These are phyloP conservation scores for Scaptodrosophila lebanonensis DNA, from an alignment of 1,140 invertebrate species.

Conservation along the genomic window DNA sequence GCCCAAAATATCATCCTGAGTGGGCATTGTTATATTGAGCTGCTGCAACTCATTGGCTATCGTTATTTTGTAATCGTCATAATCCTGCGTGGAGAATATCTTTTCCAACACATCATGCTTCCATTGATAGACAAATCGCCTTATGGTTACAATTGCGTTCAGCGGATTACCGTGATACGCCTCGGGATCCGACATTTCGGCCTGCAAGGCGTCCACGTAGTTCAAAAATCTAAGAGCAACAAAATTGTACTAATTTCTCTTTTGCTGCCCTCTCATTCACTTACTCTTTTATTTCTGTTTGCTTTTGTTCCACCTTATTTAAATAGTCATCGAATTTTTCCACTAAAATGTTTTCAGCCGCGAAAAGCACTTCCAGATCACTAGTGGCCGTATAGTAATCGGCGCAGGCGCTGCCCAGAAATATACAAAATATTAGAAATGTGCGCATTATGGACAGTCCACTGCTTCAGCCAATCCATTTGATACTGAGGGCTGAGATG, in stretches of 20 bases:
- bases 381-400: constrained; percentile 38
- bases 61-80: constrained; percentile 76
- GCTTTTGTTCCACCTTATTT: constrained; percentile 13
- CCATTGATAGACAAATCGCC: constrained; percentile 93
- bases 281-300: constrained; percentile 32
- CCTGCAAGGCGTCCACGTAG: constrained; percentile 24
- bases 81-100: constrained; percentile 9
- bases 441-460: constrained; percentile 29
- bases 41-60: constrained; percentile 81
- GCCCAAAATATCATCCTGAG: constrained; percentile 91
- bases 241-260: neutral
- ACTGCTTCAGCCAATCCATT: constrained; percentile 4
- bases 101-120: constrained; percentile 82
- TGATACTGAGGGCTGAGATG: constrained; percentile 13
- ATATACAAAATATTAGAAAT: neutral
- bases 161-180: constrained; percentile 53
- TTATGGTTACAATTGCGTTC: constrained; percentile 82
- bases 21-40: constrained; percentile 80
- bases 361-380: constrained; percentile 20
- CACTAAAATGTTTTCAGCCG: constrained; percentile 29
- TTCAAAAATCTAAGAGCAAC: constrained; percentile 27
- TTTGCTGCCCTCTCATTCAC: neutral
- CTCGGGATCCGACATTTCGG: constrained; percentile 1
- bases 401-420: neutral
- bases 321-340: constrained; percentile 40